Evolutionary conservation across 2,888 invertebrate species (phyloP), one percentile per base, ranked within the genome.

Genomic region (Theristus sp.): DNA sequence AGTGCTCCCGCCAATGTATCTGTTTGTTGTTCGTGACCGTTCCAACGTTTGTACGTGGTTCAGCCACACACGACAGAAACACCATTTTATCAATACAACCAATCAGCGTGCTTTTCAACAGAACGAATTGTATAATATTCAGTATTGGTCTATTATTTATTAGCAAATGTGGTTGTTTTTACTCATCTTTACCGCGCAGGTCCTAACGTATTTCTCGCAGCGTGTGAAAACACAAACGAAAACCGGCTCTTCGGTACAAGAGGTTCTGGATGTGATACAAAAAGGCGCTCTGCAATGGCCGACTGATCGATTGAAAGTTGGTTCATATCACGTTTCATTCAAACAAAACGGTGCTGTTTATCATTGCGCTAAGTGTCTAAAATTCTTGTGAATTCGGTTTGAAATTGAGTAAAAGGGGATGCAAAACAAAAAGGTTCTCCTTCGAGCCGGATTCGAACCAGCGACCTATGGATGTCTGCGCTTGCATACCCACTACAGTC

Each of bases 211-310:
- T 72, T 86, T 85, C 74, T 82, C 84, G 0, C 77, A 80, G 57
- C 79, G 82, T 70, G 75, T 85, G 63, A 82, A 81, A 59, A 77
- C 79, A 63, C 80, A 68, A 75, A 81, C 67, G 75, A 80, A 66
- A 76, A 28, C 49, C 17, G 85, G 85, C 69, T 76, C 89, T 20
- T 88, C 90, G 29, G 91, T 91, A 22, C 54, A 81, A 31, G 86
- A 91, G 73, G 91, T 96, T 1, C 78, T 90, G 62, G 82, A 83
- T 62, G 84, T 87, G 47, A 91, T 96, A 72, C 85, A 87, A 70
- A 86, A 89, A 70, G 90, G 90, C 1, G 86, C 89, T 1, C 84
- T 85, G 65, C 86, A 88, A 74, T 96, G 94, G 89, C 87, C 91
- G 55, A 86, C 84, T 67, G 93, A 96, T 75, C 83, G 89, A 67